A percentile compares a stretch with the other conserved stretches of the same genome.
Evolutionary conservation across 2,113 vertebrate genomes (phyloP).

Genomic region (Pungitius pungitius): DNA sequence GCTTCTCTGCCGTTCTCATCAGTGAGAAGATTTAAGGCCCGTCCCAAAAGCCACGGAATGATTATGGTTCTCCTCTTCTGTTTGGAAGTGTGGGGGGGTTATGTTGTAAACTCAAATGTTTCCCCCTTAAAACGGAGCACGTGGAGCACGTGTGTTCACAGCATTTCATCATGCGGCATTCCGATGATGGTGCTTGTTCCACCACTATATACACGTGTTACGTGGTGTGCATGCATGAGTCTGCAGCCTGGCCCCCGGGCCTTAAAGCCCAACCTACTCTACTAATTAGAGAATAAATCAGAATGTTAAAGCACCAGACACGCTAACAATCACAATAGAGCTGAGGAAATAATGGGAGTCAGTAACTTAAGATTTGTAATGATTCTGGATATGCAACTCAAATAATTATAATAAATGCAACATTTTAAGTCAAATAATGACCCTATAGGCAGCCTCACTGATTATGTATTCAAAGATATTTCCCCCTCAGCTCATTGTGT

Average conservation of each 20-base stretch:
- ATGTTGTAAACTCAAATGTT: neutral
- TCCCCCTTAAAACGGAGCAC: neutral
- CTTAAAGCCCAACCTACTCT: slow-evolving; percentile 29
- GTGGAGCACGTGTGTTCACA: neutral
- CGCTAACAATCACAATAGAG: neutral
- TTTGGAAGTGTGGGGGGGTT: neutral
- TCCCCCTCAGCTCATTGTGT: neutral
- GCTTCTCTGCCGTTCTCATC: slow-evolving; percentile 35
- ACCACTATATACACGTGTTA: slow-evolving; percentile 47
- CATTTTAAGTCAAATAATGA: too few relatives aligned
- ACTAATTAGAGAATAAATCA: slow-evolving; percentile 58
- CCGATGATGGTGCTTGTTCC: slow-evolving; percentile 36
- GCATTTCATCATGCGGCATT: slow-evolving; percentile 27
- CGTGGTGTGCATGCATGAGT: slow-evolving; percentile 25
- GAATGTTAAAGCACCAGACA: neutral
- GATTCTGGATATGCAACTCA: neutral
- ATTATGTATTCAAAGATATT: too few relatives aligned
- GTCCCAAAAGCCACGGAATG: neutral
- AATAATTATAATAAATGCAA: neutral
- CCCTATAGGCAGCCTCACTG: too few relatives aligned
- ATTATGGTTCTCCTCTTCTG: too few relatives aligned
- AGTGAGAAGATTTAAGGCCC: slow-evolving; percentile 22
- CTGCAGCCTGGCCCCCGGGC: slow-evolving; percentile 1
- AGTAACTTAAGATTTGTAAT: neutral
- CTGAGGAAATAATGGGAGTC: neutral